Base-by-base conservation (phyloP, 2,797 vertebrate species). In the Sitta carolinensis region DNA sequence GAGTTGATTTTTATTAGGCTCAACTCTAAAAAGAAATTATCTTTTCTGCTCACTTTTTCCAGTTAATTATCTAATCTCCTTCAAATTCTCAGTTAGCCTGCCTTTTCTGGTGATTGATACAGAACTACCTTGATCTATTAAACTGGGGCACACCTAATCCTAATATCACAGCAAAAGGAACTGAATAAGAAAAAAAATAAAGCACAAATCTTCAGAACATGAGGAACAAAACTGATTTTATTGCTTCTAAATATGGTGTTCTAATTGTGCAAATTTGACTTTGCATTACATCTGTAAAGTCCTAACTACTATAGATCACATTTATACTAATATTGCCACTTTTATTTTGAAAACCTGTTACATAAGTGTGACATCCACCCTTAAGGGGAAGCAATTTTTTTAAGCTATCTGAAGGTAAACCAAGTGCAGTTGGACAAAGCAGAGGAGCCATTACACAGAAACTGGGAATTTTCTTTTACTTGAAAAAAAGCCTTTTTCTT, bases 311-410 rank as follows among this genome's bases (percentile, higher is more conserved):
- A 34, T 66, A 84, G 72, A 69, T 78, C 36, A 74, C 62, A 75
- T 84, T 95, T 92, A 79, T 83, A 40, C 73, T 61, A 80, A 84
- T 93, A 62, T 95, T 87, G 48, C 32, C 43, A 85, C 43, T 75
- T 87, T 88, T 78, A 91, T 87, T 92, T 91, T 67, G 88, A 96
- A 86, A 81, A 95, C 93, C 93, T 40, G 21, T 61, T 84, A 19
- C 10, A 47, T 16, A 47, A 13, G 6, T 72, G 40, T 48, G 52
- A 32, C 8, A 59, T 18, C 21, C 16, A 52, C 9, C 18, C 16
- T 22, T 38, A 47, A 59, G 9, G 16, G 23, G 43, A 82, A 69
- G 7, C 10, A 58, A 27, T 84, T 94, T 73, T 81, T 4, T 57
- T 89, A 57, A 63, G 36, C 19, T 43, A 26, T 29, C n/a, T 57